phyloP scores from a whole-genome alignment of 2,888 invertebrate species.

The Melieria picta region DNA sequence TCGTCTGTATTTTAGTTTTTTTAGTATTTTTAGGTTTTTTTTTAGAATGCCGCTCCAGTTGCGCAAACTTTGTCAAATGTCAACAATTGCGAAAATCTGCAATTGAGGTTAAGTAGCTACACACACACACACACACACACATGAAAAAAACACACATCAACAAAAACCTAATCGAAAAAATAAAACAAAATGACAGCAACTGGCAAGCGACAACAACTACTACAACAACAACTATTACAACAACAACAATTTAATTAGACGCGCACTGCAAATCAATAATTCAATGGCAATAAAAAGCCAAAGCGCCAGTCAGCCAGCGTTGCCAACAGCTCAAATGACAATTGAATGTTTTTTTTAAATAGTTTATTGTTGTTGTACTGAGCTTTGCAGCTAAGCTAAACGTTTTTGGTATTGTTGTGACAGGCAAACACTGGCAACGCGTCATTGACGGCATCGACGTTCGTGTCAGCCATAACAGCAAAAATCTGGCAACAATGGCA shows the following conservation, averaged over 20 bases:
- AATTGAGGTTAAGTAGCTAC: slow-evolving; percentile 3
- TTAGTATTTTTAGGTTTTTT: no score
- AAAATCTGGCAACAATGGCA: no score
- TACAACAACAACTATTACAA: slow-evolving; percentile 19
- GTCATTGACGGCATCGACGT: neutral
- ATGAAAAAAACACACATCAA: slow-evolving; percentile 13
- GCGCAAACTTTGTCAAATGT: slow-evolving; percentile 7
- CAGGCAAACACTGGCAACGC: slow-evolving; percentile 7
- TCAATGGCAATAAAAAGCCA: neutral
- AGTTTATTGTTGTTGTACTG: no score
- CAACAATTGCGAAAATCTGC: slow-evolving; percentile 32
- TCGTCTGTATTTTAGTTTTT: no score
- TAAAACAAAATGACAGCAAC: slow-evolving; percentile 23
- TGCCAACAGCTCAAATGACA: neutral
- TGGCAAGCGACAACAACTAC: neutral
- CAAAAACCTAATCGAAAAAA: slow-evolving; percentile 14
- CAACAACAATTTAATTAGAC: slow-evolving; percentile 9
- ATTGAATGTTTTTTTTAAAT: neutral
- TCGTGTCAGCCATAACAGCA: neutral
- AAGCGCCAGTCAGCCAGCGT: neutral
- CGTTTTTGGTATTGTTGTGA: neutral
- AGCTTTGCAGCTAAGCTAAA: no score
- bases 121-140: slow-evolving; percentile 6
- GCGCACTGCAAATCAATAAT: neutral
- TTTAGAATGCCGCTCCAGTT: no score